Evolutionary conservation across 2,888 invertebrate genomes (phyloP), one percentile per base, ranked within the genome.

Genomic region (Pristionchus exspectatus): DNA sequence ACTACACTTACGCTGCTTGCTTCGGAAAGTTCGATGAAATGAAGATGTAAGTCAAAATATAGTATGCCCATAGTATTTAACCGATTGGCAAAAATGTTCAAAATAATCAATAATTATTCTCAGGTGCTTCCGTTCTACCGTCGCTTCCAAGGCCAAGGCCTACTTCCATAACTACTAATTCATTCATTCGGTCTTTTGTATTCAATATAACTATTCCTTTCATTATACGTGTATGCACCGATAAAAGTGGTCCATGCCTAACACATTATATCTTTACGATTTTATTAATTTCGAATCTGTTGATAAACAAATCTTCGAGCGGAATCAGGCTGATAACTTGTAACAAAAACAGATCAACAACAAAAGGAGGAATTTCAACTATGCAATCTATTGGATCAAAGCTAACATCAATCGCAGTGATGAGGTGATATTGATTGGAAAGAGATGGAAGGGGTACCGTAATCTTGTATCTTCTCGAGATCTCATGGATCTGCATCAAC

Each of bases 11-110:
- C 33, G 84, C 84, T 63, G 56, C 84, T 56, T 84, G 84, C 84
- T 84, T 84, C 84, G 84, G 84, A 84, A 84, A 84, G 84, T 84
- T 84, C 84, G 84, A 84, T 24, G 84, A 84, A 30, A 84, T 84
- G 84, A 84, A 84, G 84, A 10, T 18, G 84, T 84, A 16, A 84
- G 84, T 33, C 54, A 27, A 12, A 24, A 9, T 63, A 3, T 0
- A 21, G 56, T 10, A 50, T 56, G 0, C 30, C 21, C 24, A n/a
- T 14, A 44, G 27, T 33, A n/a, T n/a, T n/a, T n/a, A 21, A 12
- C 14, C 81, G 50, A 54, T 5, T 54, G 1, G 54, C 27, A n/a
- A 21, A 21, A 27, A 12, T 30, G 16, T n/a, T 56, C n/a, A 81
- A 2, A 9, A 2, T 18, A 21, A 74, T 74, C 38, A 21, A 74